Evolutionary conservation across 2,797 vertebrate genomes (phyloP), one percentile per base, ranked within the genome.

Genomic region (Pseudochaenichthys georgianus): DNA sequence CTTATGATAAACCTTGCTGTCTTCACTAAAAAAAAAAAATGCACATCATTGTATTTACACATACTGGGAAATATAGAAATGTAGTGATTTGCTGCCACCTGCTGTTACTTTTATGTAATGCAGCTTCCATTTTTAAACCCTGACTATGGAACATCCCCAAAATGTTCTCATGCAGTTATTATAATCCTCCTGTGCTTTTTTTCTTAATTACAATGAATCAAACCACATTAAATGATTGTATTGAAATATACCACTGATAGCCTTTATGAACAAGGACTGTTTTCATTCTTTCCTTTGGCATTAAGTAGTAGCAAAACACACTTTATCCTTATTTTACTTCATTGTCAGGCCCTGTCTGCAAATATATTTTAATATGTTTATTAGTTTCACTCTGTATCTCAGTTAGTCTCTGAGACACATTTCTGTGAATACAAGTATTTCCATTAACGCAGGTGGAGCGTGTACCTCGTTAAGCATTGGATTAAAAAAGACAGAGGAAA

Each of bases 61-160:
- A 31, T 48, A 2, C 7, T 15, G 5, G 7, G 23, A 61, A 85
- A 64, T 21, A 6, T 71, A 31, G 69, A 51, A 85, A 64, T 19
- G 3, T 68, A 31, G 69, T 53, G 43, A 15, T 90, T 47, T 92
- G 83, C 89, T 88, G 87, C 92, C 90, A 70, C 64, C 91, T 93
- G 88, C 81, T 87, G 93, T 66, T 17, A 0, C 5, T 0, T n/a
- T 0, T 12, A 0, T 0, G 19, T 31, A 60, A 28, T 81, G 63
- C 62, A 84, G 5, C 9, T 45, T 48, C 13, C 11, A 16, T 15
- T 52, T 6, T 38, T 12, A 41, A 41, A 4, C 28, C 17, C 9
- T 42, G 17, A 13, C 17, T 28, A 28, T 10, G 1, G 8, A 54
- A 58, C 34, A 38, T 9, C 34, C 34, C 8, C 34, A 7, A 7